Base-by-base conservation (phyloP, 2,888 invertebrate species). In the Cylindroiulus punctatus region DNA sequence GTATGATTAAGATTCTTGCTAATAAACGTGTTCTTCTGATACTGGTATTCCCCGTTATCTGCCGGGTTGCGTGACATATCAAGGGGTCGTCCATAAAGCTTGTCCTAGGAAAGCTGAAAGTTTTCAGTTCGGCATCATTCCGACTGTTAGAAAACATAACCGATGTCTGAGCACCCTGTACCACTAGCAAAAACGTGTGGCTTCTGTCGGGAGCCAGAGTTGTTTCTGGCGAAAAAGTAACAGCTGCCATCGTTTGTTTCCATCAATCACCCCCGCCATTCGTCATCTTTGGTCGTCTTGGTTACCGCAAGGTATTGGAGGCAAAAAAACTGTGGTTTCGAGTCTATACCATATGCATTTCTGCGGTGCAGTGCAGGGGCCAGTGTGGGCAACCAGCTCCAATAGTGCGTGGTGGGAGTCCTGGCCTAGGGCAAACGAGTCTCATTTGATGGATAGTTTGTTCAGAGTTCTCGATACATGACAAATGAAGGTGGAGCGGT, bases 201-300 rank as follows among this genome's bases (percentile, higher is more conserved):
- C 65, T 65, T 12, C 26, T 10, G 65, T 65, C 26, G 65, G 26
- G 26, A 65, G 65, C 65, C 12, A 65, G 26, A 65, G 65, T 65
- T 65, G 65, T 65, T 65, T 12, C 5, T 65, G 65, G 65, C 65
- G 65, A 65, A 65, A 65, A 65, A 65, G 65, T 65, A 65, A 65
- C 65, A 65, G 65, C 65, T 65, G 65, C 65, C 65, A n/a, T 65
- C 65, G 65, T 65, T 65, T 65, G 65, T 65, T 65, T 65, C 65
- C 65, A 65, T 65, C 65, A 65, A 65, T 65, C 65, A 65, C 65
- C 65, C 65, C 65, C 65, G 65, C 65, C 65, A 65, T 65, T 65
- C 65, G 65, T 65, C 65, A 65, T 65, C 26, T 65, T 26, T 65
- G 65, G 65, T 65, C 65, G 65, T 65, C 65, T 65, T 65, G 65